Base-by-base conservation (phyloP, 1,140 invertebrate species). In the Drosophila tani region DNA sequence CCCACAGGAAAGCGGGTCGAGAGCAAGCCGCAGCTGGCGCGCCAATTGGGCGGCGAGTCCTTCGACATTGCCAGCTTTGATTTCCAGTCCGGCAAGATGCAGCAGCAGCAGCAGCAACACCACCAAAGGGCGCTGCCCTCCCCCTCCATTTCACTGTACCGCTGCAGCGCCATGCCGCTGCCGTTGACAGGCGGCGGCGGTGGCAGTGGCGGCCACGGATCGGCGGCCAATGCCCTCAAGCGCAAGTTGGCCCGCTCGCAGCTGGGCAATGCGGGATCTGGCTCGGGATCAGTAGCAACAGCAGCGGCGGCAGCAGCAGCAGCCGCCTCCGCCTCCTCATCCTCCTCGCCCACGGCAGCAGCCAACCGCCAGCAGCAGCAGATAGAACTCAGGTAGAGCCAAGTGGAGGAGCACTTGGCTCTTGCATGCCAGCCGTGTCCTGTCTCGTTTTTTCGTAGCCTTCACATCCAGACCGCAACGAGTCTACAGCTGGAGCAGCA, bases 31-130 rank as follows among this genome's bases (percentile, higher is more conserved):
- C 96, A 97, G 56, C 32, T 55, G 32, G 53, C 53, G 19, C 53
- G 53, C 19, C 53, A 55, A 40, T 55, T 55, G 53, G 53, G 96
- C 85, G 96, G 97, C 92, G 94, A 95, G 82, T 94, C 70, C 63
- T 83, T 97, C 93, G 97, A 98, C 94, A 94, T 97, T 40, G 95
- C 96, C 79, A 95, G 95, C 83, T 97, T 97, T 94, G 97, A 98
- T 94, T 97, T 96, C 93, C 95, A 95, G 82, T 95, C 96, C 81
- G 97, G 97, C 78, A 96, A 96, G 94, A 95, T 96, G 81, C 41
- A 69, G 45, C 96, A 91, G 43, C 64, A 76, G 32, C 45, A 46
- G 45, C 45, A 32, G 6, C 27, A 17, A 40, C 53, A 82, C 46
- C 79, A 76, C 17, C 94, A 75, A 47, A 47, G 81, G 38, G 78